phyloP scores from a whole-genome alignment of 2,888 invertebrate species.

The Pantelozetes paolii region DNA sequence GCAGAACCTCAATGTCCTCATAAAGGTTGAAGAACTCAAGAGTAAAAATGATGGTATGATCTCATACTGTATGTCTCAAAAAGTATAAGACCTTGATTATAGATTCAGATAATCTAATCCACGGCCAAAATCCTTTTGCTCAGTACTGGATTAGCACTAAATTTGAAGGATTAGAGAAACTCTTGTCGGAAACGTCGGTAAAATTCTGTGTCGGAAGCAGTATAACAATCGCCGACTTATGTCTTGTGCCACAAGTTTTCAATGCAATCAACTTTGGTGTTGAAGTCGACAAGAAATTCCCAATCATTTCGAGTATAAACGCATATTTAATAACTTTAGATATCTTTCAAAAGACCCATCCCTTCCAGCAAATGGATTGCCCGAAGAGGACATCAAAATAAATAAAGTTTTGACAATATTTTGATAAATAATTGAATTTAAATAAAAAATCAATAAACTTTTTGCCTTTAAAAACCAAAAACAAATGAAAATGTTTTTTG shows the following conservation, averaged over 20 bases:
- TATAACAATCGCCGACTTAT: conserved; percentile 89
- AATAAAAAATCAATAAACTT: too few species aligned
- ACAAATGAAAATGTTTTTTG: too few species aligned
- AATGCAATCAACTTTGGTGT: conserved; percentile 47
- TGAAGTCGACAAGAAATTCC: conserved; percentile 47
- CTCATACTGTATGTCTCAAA: too few species aligned
- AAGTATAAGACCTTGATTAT: too few species aligned
- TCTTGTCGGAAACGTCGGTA: conserved; percentile 75
- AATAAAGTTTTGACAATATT: neutral
- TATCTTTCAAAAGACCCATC: conserved; percentile 85
- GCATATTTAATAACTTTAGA: conserved; percentile 79
- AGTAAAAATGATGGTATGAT: too few species aligned
- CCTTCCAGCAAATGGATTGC: conserved; percentile 88
- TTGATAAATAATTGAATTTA: neutral
- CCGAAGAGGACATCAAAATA: conserved; percentile 56
- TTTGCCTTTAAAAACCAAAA: too few species aligned
- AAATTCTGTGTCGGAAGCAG: conserved; percentile 91
- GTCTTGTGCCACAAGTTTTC: conserved; percentile 75
- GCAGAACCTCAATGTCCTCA: conserved; percentile 83
- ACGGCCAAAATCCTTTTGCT: conserved; percentile 67
- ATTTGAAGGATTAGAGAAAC: conserved; percentile 76
- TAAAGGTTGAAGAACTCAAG: conserved; percentile 56
- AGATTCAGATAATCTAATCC: conserved; percentile 55
- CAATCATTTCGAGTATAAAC: conserved; percentile 73
- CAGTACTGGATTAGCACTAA: conserved; percentile 87